Evolutionary conservation across 2,888 invertebrate genomes (phyloP), one percentile per base, ranked within the genome.

Genomic region (Endotricha flammealis): DNA sequence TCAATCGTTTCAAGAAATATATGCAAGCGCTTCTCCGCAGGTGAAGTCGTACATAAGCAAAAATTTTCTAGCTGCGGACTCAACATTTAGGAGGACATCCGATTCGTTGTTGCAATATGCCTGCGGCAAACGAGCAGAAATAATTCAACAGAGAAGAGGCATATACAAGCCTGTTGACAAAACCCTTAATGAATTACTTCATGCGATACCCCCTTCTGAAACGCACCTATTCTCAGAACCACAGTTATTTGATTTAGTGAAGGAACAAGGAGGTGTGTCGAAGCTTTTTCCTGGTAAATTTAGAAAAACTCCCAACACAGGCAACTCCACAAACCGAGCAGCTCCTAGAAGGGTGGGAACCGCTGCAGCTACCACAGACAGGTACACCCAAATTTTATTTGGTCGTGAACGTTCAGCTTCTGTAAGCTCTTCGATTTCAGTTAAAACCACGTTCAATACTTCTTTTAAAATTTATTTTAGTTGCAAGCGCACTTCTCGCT

Each of bases 131-230:
- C 20, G 39, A 1, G 41, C 37, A 3, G 41, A 41, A 24, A 25
- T 31, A 1, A 38, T 43, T 2, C 16, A 41, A 9, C 38, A 31
- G 1, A 27, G 46, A 12, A 22, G 42, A 8, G 13, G 14, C 1
- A 7, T 31, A 3, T 41, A 42, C 8, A 41, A 42, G 27, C 16
- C 43, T 6, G 5, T 20, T n/a, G 44, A 48, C 10, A 46, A 39
- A 25, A 13, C 12, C 1, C n/a, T 48, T 1, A 35, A 31, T 31
- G 42, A 39, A 4, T 6, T 44, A 6, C 27, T 51, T 0, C 46
- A 50, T 11, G 29, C 10, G 2, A 48, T 50, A 2, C 48, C 45
- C 0, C 48, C 50, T 3, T 50, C 50, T 6, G 11, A 17, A 2
- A 38, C 41, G 1, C 45, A 48, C 10, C 24, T 51, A 1, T 50